Percentiles rank a stretch among this genome's conserved stretches.
phyloP scores from a whole-genome alignment of 2,797 vertebrate species.

The Artibeus lituratus region DNA sequence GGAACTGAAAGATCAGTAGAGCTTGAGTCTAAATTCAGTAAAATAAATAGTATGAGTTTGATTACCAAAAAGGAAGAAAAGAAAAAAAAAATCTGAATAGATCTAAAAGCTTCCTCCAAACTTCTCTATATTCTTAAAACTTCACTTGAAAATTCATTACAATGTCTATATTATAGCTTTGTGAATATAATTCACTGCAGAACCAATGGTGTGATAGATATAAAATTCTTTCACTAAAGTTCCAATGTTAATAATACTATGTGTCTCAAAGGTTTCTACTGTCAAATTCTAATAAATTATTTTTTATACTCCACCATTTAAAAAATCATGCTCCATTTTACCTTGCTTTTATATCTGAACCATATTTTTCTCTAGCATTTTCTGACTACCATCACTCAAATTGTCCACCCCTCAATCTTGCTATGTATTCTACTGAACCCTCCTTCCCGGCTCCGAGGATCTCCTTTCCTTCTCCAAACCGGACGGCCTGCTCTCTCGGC shows the following conservation, averaged over 20 bases:
- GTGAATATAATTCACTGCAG: background rate
- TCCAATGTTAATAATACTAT: background rate
- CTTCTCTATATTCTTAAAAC: background rate
- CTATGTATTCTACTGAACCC: background rate
- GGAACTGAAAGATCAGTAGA: background rate
- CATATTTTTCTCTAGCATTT: background rate
- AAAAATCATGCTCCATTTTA: conserved; percentile 8
- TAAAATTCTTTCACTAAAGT: background rate
- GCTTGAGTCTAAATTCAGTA: background rate
- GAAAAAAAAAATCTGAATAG: background rate
- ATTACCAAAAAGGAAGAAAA: background rate
- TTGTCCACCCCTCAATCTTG: background rate
- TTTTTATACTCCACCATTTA: background rate
- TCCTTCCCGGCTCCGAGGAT: background rate
- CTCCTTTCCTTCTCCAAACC: background rate
- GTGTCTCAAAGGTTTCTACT: background rate
- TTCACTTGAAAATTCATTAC: background rate
- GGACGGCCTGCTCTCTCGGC: background rate
- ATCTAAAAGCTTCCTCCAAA: background rate
- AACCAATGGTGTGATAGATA: background rate
- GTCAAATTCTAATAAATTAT: background rate
- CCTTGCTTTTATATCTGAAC: background rate
- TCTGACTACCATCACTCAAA: conserved; percentile 7
- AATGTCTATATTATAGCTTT: background rate
- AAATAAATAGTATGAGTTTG: background rate